Percentiles rank a stretch among this genome's conserved stretches.
These are phyloP conservation scores for Venustaconcha ellipsiformis DNA, from an alignment of 1,140 invertebrate species.

Conservation along the genomic window DNA sequence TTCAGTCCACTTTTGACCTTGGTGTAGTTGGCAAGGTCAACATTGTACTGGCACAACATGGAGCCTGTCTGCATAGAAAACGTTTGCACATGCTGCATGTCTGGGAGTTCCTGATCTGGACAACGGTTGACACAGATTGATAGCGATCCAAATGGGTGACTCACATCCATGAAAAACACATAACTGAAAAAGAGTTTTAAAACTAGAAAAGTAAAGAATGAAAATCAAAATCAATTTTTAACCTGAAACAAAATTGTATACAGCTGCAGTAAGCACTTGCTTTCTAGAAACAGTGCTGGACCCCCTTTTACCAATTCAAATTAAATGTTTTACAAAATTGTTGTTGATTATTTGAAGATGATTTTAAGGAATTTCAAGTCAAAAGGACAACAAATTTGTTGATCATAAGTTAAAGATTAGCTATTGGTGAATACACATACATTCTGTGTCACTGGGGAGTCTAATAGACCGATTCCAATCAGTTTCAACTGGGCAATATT, in stretches of 20 bases:
- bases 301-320: background rate
- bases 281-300: background rate
- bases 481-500: too few species aligned
- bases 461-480: too few species aligned
- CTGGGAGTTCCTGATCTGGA: conserved; percentile 77
- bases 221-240: background rate
- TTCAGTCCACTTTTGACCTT: conserved; percentile 27
- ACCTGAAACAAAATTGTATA: background rate
- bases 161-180: conserved; percentile 87
- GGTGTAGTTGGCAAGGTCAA: conserved; percentile 50
- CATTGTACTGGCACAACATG: conserved; percentile 76
- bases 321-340: background rate
- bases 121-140: conserved; percentile 93
- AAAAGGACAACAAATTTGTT: too few species aligned
- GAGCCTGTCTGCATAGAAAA: conserved; percentile 82
- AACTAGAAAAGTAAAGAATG: background rate
- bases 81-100: conserved; percentile 77
- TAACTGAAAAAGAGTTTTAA: conserved; percentile 71
- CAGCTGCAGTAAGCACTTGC: background rate
- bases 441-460: too few species aligned
- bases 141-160: conserved; percentile 80
- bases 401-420: too few species aligned
- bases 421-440: too few species aligned
- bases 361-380: background rate
- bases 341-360: background rate